Base-by-base conservation (phyloP, 2,888 invertebrate genomes). In the Ligdia adustata region DNA sequence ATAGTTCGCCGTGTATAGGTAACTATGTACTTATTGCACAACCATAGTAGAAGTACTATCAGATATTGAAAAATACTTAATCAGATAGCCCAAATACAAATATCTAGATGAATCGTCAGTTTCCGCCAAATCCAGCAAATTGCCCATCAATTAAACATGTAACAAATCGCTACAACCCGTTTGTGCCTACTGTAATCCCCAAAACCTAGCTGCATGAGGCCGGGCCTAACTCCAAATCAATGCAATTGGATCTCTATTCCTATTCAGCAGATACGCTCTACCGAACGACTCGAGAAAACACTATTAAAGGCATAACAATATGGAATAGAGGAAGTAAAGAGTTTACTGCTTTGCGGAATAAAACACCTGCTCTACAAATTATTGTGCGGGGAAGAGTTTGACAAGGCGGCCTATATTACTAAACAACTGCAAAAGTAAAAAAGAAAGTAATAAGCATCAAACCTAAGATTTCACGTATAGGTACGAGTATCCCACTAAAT, bases 221-320 rank as follows among this genome's bases (percentile, higher is more conserved):
- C 1, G 20, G 9, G 39, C 39, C 45, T 33, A 39, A 39, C 20
- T 39, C 41, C 28, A 46, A 51, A 51, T 51, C 44, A 44, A 39
- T 47, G 43, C 38, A 33, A 42, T 42, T 16, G 15, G 22, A 43
- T 38, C 39, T 9, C 39, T 9, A 44, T 52, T 47, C 28, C 16
- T 39, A 52, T 47, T 43, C 32, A 34, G 41, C 13, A 39, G 49
- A 41, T 13, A 48, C 47, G 38, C 33, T 50, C 54, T 57, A 55
- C 27, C 35, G 31, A 41, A 47, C 31, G 29, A 47, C 35, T 40
- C 35, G 24, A 40, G 35, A 35, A 47, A 47, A 41, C 35, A 37
- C 35, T 20, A 34, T 40, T 29, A 31, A 47, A 26, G 48, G 49
- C 41, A 41, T 37, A 46, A 28, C 52, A 61, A 63, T 60, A 55